Evolutionary conservation across 2,888 invertebrate genomes (phyloP), one percentile per base, ranked within the genome.

Genomic region (Drosophila niveifrons): DNA sequence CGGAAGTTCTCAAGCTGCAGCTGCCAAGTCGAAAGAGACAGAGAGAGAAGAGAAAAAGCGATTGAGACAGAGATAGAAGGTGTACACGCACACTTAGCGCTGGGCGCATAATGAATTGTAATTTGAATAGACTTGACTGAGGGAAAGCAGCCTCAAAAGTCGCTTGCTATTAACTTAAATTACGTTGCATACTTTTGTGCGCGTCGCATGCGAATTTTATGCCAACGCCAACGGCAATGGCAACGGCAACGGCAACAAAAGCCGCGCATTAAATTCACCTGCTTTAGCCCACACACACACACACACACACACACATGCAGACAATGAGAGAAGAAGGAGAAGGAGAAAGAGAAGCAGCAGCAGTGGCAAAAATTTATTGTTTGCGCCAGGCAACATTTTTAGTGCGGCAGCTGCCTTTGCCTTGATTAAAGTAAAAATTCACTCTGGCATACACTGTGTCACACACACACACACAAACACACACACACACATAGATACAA

Each of bases 141-240:
- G 43, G 17, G 18, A 43, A 43, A 31, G 11, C 48, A 77, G 69
- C 57, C 71, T 66, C 73, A 70, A 73, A 44, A 73, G 61, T 78
- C 78, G 65, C 63, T 65, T 62, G 85, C 78, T 87, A 87, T 84
- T 84, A 85, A 84, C 85, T 87, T 76, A 82, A 87, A 84, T 82
- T 84, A 82, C 80, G 68, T 75, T 82, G 83, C 85, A 83, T 82
- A 84, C 82, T 80, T 82, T 80, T 78, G 72, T 75, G 82, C 66
- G 83, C 61, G 31, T 15, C 29, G 72, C 67, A 72, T 59, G 52
- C 46, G 61, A 71, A 71, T 75, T 75, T 76, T 65, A 76, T 76
- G 76, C 51, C 72, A 67, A 59, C 57, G 58, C 57, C 66, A 34
- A 47, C 44, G 15, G 17, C 31, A 31, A 17, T n/a, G n/a, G 18